Evolutionary conservation across 2,888 invertebrate genomes (phyloP).

Genomic region (Athalia rosae): DNA sequence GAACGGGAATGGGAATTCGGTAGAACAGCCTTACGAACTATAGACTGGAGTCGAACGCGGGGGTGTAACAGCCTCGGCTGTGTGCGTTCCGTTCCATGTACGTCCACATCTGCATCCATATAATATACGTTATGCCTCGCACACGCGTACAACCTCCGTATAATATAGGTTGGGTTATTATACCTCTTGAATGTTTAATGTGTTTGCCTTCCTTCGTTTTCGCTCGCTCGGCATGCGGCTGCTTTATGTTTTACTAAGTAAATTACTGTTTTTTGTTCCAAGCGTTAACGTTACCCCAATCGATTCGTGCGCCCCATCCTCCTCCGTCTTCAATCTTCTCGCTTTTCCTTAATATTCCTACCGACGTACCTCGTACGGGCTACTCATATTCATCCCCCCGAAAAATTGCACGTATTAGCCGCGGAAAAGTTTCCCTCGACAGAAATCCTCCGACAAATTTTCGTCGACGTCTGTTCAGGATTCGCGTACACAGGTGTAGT

Average conservation of each 20-base stretch:
- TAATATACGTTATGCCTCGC: not conserved
- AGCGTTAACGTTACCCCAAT: constrained; percentile 26
- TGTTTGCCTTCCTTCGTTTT: constrained; percentile 72
- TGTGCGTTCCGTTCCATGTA: constrained; percentile 40
- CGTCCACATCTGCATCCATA: constrained; percentile 6
- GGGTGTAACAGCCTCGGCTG: constrained; percentile 1
- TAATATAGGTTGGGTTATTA: constrained; percentile 67
- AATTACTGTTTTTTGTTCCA: constrained; percentile 66
- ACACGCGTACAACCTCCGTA: not conserved
- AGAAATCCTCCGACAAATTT: no score
- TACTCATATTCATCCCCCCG: no score
- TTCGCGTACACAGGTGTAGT: no score
- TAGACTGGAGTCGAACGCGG: no score
- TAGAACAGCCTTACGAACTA: no score
- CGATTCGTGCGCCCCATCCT: constrained; percentile 30
- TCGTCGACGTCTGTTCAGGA: no score
- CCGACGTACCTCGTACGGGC: no score
- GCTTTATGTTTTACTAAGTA: constrained; percentile 74
- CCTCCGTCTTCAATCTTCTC: not conserved
- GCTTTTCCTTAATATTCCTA: no score
- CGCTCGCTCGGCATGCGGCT: constrained; percentile 53
- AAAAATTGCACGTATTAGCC: no score
- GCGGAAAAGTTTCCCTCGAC: no score
- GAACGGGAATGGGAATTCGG: no score
- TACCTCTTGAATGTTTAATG: constrained; percentile 74